Evolutionary conservation across 2,888 invertebrate genomes (phyloP), one percentile per base, ranked within the genome.

Genomic region (Acanthoscelides obtectus): DNA sequence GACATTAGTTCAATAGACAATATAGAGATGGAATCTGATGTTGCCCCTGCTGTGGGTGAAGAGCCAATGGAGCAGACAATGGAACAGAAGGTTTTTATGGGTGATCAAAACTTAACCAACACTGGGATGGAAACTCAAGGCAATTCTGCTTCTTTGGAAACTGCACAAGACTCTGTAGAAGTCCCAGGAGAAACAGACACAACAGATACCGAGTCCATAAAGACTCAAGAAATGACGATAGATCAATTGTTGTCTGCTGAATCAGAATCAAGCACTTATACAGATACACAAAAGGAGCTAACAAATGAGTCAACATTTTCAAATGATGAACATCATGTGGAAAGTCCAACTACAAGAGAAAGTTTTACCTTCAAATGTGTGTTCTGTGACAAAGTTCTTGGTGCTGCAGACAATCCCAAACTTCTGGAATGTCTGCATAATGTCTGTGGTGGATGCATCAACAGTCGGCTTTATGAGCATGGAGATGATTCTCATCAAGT

Each of bases 341-440:
- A 86, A 79, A 86, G 85, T 73, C 85, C 85, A 8, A 83, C 85
- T 27, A 85, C 85, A 17, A 82, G 81, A 21, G 84, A 84, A 72
- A 80, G 77, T 70, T 83, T 79, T 76, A 80, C 81, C 67, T 85
- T 83, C 72, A 86, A 85, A 76, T 86, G 86, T 77, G 81, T 84
- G 67, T 86, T 85, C 79, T 86, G 86, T 79, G 85, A 85, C 71
- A 87, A 88, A 79, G 79, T 85, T 66, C 85, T 92, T 69, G 86
- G 87, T 65, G 83, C 86, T 64, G 86, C 84, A 65, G 90, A 91
- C 81, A 88, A 89, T 68, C 94, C 96, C 63, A 95, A 94, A 86
- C 88, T 96, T 73, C 87, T 97, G 81, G 95, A 95, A 86, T 97
- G 96, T 84, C 88, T 97, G 77, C 96, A 97, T 85, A 93, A 95